Percentiles rank a stretch among this genome's conserved stretches.
Conservation (phyloP, 2,797 vertebrate genomes). For the Paedocypris micromegethes region DNA sequence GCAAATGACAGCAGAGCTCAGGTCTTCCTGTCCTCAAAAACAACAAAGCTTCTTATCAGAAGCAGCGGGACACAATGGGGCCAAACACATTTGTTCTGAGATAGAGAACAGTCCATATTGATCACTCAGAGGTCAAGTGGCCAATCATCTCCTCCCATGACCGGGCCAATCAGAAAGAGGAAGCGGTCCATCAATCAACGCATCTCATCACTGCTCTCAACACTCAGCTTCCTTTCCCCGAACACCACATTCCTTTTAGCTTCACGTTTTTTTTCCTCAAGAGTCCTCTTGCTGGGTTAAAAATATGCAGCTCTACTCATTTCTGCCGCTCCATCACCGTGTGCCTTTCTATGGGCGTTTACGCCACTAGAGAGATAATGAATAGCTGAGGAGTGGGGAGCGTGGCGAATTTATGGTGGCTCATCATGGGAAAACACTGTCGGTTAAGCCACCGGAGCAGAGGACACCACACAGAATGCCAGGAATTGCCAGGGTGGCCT, state of each 20-base stretch:
- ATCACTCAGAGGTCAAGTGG: slow-evolving; percentile 40
- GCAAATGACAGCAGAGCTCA: neutral
- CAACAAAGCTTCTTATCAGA: slow-evolving; percentile 29
- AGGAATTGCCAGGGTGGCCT: slow-evolving; percentile 26
- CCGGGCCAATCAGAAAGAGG: slow-evolving; percentile 30
- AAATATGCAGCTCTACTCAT: slow-evolving; percentile 4
- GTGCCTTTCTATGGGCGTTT: slow-evolving; percentile 4
- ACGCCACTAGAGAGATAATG: slow-evolving; percentile 13
- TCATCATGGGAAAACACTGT: slow-evolving; percentile 9
- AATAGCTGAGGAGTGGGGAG: slow-evolving; percentile 7
- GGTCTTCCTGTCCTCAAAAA: slow-evolving; percentile 17
- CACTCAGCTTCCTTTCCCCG: slow-evolving; percentile 24
- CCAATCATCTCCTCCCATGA: slow-evolving; percentile 26
- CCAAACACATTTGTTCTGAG: slow-evolving; percentile 18
- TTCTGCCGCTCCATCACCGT: slow-evolving; percentile 10
- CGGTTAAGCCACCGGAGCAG: slow-evolving; percentile 13
- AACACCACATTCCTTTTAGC: slow-evolving; percentile 12
- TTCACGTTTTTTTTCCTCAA: slow-evolving; percentile 8
- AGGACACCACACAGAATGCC: slow-evolving; percentile 30
- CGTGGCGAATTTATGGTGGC: slow-evolving; percentile 25
- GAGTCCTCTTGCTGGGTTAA: slow-evolving; percentile 15
- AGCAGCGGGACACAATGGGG: slow-evolving; percentile 14
- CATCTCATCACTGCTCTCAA: slow-evolving; percentile 25
- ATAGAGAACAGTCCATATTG: slow-evolving; percentile 30
- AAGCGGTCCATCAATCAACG: slow-evolving; percentile 37